A percentile compares a stretch with the other conserved stretches of the same genome.
Conservation (phyloP, 2,888 invertebrate genomes). For the Hedychridium roseum region DNA sequence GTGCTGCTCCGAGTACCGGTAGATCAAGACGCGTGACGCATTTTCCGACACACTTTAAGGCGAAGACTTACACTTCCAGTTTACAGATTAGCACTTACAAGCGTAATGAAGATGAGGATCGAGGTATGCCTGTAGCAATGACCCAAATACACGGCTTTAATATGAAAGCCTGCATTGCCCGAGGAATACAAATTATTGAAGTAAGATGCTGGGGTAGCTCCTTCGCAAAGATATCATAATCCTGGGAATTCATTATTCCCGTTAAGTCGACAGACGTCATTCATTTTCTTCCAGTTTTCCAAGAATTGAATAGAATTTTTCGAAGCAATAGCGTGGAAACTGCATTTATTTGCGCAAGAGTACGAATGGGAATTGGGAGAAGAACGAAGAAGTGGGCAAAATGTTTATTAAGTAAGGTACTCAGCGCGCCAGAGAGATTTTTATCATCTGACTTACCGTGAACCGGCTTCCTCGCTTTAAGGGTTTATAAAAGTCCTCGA, state of each 20-base stretch:
- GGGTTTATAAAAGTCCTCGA: constrained; percentile 6
- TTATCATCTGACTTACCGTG: not conserved
- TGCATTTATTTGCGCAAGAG: constrained; percentile 4
- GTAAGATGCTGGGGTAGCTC: no score
- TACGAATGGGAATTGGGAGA: constrained; percentile 18
- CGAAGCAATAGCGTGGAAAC: not conserved
- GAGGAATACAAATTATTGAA: constrained; percentile 1
- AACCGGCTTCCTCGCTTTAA: constrained; percentile 7
- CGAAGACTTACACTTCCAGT: no score
- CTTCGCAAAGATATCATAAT: no score
- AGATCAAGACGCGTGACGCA: no score
- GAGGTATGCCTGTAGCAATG: constrained; percentile 12
- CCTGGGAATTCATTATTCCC: no score
- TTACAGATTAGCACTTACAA: no score
- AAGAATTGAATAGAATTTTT: no score
- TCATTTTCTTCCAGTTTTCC: no score
- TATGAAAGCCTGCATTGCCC: not conserved
- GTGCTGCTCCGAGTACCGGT: no score
- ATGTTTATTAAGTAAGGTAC: constrained; percentile 15
- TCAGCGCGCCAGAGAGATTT: constrained; percentile 4
- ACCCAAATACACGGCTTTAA: constrained; percentile 16
- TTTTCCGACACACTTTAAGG: no score
- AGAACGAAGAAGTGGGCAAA: no score
- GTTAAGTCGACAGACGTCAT: no score
- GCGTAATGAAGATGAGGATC: constrained; percentile 13